A percentile compares a stretch with the other conserved stretches of the same genome.
Conservation (phyloP, 2,888 invertebrate genomes). For the Cetonia aurata region DNA sequence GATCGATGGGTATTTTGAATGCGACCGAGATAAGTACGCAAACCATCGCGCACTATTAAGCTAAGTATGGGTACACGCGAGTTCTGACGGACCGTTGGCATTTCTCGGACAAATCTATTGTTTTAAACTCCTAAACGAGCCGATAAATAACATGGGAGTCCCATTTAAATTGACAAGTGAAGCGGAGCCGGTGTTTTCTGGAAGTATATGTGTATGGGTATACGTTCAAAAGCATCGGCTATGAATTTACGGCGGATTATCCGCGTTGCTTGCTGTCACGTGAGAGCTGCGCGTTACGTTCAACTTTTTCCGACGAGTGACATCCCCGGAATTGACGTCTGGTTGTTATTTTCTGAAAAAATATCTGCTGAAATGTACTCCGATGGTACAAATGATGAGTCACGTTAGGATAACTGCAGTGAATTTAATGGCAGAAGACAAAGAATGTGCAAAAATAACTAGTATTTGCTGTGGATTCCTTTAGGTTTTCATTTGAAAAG, state of each 20-base stretch:
- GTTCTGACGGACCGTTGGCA: constrained; percentile 61
- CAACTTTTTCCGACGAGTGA: no score
- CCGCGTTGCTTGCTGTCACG: constrained; percentile 37
- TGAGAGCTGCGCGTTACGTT: constrained; percentile 13
- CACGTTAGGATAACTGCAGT: no score
- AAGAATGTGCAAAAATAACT: no score
- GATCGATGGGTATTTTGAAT: not conserved
- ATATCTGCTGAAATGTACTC: no score
- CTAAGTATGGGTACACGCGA: constrained; percentile 52
- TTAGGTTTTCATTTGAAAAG: no score
- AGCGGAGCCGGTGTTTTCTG: constrained; percentile 52
- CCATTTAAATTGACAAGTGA: constrained; percentile 61
- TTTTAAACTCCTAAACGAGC: constrained; percentile 61
- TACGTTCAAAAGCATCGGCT: constrained; percentile 15
- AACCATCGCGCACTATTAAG: constrained; percentile 44
- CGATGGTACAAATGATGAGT: no score
- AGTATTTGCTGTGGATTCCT: no score
- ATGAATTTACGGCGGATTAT: constrained; percentile 42
- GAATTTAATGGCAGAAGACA: no score
- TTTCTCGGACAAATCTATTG: constrained; percentile 66
- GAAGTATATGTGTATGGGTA: constrained; percentile 18
- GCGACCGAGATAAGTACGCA: not conserved
- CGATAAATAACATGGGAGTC: constrained; percentile 62
- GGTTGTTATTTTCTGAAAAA: not conserved
- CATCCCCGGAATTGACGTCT: not conserved